Evolutionary conservation across 2,888 invertebrate species (phyloP), one percentile per base, ranked within the genome.

Genomic region (Volucella bombylans): DNA sequence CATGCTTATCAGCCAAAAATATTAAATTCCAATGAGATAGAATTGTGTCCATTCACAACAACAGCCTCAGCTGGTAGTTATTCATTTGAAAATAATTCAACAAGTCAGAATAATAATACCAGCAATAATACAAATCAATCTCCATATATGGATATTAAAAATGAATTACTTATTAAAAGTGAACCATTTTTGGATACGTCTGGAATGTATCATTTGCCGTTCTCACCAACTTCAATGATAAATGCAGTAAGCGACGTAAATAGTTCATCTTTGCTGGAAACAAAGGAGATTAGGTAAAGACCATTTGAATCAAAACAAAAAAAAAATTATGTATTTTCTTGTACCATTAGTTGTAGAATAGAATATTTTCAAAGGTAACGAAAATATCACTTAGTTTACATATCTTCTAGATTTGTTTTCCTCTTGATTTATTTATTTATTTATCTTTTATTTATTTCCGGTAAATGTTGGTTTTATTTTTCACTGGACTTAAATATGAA

Each of bases 231-330:
- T 12, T 91, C 91, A 72, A 91, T 91, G 91, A 91, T 91, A 76
- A 91, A 91, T 87, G 90, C 91, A 61, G 91, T 91, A 64, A 91
- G 90, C 87, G 91, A 91, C 86, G 91, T 90, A 73, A 91, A 91
- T 79, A 88, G 88, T 76, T 89, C 90, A 52, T 90, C 91, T 49
- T 87, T 91, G 87, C 88, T 91, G 90, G 91, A 91, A 88, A 90
- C 91, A 89, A 91, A 91, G 90, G 91, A 91, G 88, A 91, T 91
- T 91, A 91, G 91, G 91, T 91, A 91, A 91, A 89, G 38, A 69
- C 55, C 64, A 64, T 47, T 15, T 64, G 38, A 55, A 43, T 47
- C 39, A 50, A 52, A 47, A 62, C 12, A 54, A 65, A 65, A 72
- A 65, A 72, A 50, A 1, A 59, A 50, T 52, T 74, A 11, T 72